Percentiles rank a stretch among this genome's conserved stretches.
These are phyloP conservation scores for Tetragnatha montana DNA, from an alignment of 2,888 invertebrate species.

Conservation along the genomic window DNA sequence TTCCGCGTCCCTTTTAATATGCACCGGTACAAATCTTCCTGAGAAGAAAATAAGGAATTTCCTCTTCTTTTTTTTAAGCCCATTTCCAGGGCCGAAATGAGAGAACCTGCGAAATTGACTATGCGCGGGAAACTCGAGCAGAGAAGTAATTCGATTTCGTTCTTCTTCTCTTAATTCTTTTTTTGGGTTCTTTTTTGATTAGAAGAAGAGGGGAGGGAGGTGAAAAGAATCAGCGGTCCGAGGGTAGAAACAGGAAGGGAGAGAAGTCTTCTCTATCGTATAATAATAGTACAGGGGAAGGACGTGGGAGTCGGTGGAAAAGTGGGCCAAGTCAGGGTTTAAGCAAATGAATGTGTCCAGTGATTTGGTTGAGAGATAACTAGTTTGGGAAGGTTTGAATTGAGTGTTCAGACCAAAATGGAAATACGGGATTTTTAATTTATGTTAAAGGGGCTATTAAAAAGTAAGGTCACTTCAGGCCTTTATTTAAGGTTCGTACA, in stretches of 20 bases:
- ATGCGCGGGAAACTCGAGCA: background rate
- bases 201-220: background rate
- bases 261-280: background rate
- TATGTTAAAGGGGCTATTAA: too few species aligned
- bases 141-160: conserved; percentile 60
- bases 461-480: too few species aligned
- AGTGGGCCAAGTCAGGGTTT: too few species aligned
- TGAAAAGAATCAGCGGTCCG: background rate
- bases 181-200: background rate
- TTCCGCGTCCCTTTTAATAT: too few species aligned
- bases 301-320: background rate
- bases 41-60: too few species aligned
- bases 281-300: conserved; percentile 34
- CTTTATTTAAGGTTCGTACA: too few species aligned
- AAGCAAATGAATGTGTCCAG: too few species aligned
- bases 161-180: conserved; percentile 22
- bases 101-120: background rate
- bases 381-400: too few species aligned
- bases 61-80: background rate
- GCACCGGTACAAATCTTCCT: too few species aligned
- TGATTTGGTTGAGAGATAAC: too few species aligned
- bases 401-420: too few species aligned
- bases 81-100: background rate
- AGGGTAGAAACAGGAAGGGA: background rate
- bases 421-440: too few species aligned